phyloP scores from a whole-genome alignment of 2,888 invertebrate species.

The Drosophila ustulata region DNA sequence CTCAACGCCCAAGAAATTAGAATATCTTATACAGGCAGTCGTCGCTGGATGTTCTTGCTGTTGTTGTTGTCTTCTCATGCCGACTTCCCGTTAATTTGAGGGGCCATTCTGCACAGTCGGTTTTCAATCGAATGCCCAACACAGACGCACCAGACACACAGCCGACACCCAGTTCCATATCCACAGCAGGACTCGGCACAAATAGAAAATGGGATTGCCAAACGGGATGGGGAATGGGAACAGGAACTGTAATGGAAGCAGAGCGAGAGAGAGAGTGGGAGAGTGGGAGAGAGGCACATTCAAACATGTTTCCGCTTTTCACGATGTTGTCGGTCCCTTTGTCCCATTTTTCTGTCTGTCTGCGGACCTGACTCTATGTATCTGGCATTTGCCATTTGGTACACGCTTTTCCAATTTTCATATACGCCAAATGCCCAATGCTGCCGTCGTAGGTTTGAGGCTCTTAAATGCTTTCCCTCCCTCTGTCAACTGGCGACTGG shows the following conservation, averaged over 20 bases:
- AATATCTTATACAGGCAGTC: slow-evolving; percentile 34
- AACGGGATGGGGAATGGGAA: background rate
- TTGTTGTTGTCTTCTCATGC: slow-evolving; percentile 27
- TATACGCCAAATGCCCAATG: slow-evolving; percentile 27
- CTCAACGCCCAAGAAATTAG: slow-evolving; percentile 57
- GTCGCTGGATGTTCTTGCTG: slow-evolving; percentile 11
- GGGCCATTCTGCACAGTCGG: slow-evolving; percentile 40
- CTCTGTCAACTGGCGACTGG: slow-evolving; percentile 11
- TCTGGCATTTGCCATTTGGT: slow-evolving; percentile 49
- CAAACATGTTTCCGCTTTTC: slow-evolving; percentile 74
- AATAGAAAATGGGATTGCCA: background rate
- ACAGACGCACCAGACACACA: slow-evolving; percentile 27
- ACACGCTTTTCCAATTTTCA: slow-evolving; percentile 75
- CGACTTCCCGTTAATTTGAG: slow-evolving; percentile 55
- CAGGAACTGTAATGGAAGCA: background rate
- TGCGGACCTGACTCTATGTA: slow-evolving; percentile 25
- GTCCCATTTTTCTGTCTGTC: background rate
- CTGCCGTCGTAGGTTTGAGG: slow-evolving; percentile 5
- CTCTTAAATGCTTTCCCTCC: slow-evolving; percentile 50
- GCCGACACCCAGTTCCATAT: background rate
- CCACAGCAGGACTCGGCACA: background rate
- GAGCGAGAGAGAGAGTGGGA: background rate
- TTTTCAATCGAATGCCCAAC: slow-evolving; percentile 59
- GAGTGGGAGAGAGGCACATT: slow-evolving; percentile 36
- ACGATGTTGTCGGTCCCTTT: slow-evolving; percentile 27